These are phyloP conservation scores for Puffinus mauretanicus DNA, from an alignment of 2,113 vertebrate genomes.

Conservation along the genomic window DNA sequence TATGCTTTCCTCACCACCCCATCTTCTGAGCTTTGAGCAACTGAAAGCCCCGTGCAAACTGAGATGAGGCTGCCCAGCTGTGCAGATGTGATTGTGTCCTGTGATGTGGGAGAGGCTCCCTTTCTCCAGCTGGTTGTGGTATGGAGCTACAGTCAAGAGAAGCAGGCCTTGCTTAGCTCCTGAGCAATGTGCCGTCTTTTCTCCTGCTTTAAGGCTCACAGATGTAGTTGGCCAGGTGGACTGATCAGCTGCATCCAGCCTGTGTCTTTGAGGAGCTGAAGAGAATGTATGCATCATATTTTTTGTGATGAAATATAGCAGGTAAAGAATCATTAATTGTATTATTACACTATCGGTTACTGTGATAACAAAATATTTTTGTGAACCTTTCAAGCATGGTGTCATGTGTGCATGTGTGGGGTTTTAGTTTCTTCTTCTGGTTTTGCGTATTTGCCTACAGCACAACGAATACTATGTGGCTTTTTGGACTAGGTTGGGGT, in stretches of 20 bases:
- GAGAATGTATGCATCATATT: background rate
- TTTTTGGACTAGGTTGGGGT: background rate
- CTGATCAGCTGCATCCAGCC: background rate
- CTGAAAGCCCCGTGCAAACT: background rate
- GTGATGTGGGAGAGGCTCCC: background rate
- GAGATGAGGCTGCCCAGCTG: background rate
- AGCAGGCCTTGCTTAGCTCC: accelerated
- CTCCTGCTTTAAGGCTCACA: background rate
- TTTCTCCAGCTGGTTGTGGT: background rate
- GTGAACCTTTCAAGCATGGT: background rate
- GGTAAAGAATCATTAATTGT: background rate
- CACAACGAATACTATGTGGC: background rate
- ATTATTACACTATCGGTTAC: background rate
- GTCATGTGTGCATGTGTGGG: accelerated
- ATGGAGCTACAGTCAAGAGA: background rate
- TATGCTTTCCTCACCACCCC: background rate
- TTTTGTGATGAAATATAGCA: background rate
- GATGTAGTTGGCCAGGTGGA: background rate
- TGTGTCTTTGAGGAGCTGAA: background rate
- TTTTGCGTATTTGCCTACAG: background rate
- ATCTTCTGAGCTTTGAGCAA: background rate
- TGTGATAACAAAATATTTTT: background rate
- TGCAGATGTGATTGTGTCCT: background rate
- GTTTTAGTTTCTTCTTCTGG: background rate
- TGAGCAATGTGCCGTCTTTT: background rate